Evolutionary conservation across 2,888 invertebrate species (phyloP), one percentile per base, ranked within the genome.

Genomic region (Agrochola lota): DNA sequence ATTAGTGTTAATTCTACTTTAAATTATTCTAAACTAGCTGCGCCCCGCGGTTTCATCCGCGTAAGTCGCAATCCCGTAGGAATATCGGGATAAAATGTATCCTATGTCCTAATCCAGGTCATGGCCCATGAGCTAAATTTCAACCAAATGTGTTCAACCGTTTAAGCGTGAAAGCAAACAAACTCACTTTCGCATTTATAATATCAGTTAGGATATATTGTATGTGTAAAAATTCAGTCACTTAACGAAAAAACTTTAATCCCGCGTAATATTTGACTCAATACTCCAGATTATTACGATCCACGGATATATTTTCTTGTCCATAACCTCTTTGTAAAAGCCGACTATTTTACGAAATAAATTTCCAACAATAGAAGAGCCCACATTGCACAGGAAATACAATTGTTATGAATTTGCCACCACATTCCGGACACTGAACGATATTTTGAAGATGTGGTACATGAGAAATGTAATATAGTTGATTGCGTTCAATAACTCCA

Each of bases 401-500:
- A 77, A 68, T 75, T 71, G 60, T 76, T 74, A 78, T 71, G 67
- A 74, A 76, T 72, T 76, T 71, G 57, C 60, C 43, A 49, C 55
- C 67, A 75, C 63, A 86, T 84, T 85, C 70, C 63, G 66, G 30
- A 67, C 60, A 70, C 55, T 12, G 26, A 70, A 74, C 59, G 63
- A 77, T 75, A 60, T 75, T 64, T 75, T 73, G 74, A 63, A 70
- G 63, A 70, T 62, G 66, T 74, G 69, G 72, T 67, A 83, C 49
- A 74, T 70, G 74, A 64, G 70, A 81, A 72, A 82, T 52, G 66
- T 82, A 82, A 85, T 83, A 79, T 83, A 74, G 74, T 78, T 82
- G 77, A 84, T 87, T 79, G 80, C 76, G 77, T 66, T 85, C 86
- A 75, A 87, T 87, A 89, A 79, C 72, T 78, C 71, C 67, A 80